These are phyloP conservation scores for Trichonephila inaurata DNA, from an alignment of 1,140 invertebrate species.

Conservation along the genomic window DNA sequence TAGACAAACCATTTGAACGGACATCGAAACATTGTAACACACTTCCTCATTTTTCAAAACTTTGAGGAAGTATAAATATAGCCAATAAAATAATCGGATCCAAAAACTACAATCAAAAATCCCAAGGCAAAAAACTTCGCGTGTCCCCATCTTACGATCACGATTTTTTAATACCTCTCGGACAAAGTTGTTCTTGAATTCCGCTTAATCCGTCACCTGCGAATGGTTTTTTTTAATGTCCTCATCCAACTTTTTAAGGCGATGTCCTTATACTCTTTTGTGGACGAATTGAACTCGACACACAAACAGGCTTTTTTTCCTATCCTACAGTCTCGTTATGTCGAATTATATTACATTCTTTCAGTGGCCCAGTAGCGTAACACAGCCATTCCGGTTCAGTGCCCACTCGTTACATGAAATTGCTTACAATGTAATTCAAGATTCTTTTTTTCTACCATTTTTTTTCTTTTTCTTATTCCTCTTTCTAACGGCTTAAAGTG, in stretches of 20 bases:
- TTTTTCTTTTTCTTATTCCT: neutral
- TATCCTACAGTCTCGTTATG: neutral
- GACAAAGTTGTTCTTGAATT: neutral
- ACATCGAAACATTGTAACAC: neutral
- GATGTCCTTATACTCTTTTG: neutral
- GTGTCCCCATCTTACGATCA: neutral
- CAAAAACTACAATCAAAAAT: neutral
- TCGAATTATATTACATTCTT: slow-evolving; percentile 21
- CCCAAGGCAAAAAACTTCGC: neutral
- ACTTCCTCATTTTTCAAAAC: neutral
- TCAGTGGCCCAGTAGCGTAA: slow-evolving; percentile 5
- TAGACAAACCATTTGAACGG: neutral
- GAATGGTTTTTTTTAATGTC: slow-evolving; percentile 4
- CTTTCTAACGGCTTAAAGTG: neutral
- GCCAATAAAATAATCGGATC: neutral
- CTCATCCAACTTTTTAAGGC: neutral
- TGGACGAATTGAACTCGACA: slow-evolving; percentile 23
- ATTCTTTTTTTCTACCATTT: neutral
- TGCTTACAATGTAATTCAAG: neutral
- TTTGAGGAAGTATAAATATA: neutral
- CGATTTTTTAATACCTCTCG: slow-evolving; percentile 14
- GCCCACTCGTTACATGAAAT: neutral
- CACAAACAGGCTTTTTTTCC: neutral
- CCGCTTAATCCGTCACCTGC: slow-evolving; percentile 25
- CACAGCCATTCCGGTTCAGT: slow-evolving; percentile 38